Conservation (phyloP, 2,113 vertebrate species). For the Emberiza fucata region DNA sequence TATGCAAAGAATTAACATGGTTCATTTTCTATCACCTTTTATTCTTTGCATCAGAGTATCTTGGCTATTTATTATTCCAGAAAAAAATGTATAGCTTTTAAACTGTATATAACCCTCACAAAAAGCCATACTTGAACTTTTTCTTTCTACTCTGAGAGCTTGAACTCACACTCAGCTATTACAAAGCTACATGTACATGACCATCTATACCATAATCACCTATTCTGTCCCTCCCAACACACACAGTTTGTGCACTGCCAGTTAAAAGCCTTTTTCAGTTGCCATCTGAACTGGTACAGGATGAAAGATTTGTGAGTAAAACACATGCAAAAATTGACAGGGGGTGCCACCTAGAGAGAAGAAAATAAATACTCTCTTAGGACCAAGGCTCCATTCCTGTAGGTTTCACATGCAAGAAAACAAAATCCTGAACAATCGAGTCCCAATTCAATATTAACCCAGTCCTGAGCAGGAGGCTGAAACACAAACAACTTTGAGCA, state of each 20-base stretch:
- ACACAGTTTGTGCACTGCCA: rapidly evolving
- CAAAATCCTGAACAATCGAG: not conserved
- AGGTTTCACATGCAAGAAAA: not conserved
- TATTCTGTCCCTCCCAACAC: not conserved
- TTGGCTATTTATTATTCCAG: not conserved
- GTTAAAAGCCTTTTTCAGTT: not conserved
- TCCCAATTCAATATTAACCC: not conserved
- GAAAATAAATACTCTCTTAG: not conserved
- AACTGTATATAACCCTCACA: rapidly evolving
- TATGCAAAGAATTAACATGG: rapidly evolving
- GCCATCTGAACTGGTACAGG: not conserved
- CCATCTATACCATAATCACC: not conserved
- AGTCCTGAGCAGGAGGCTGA: not conserved
- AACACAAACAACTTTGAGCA: not conserved
- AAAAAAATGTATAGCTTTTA: not conserved
- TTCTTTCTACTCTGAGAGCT: not conserved
- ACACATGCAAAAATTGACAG: not conserved
- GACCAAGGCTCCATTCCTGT: not conserved
- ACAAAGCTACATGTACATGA: not conserved
- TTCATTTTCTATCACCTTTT: not conserved
- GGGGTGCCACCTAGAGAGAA: not conserved
- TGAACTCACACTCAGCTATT: not conserved
- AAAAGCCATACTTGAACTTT: not conserved
- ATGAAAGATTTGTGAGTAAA: not conserved
- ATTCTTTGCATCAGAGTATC: not conserved